Percentiles rank a stretch among this genome's conserved stretches.
Conservation (phyloP, 2,113 vertebrate species). For the Silurus glanis region DNA sequence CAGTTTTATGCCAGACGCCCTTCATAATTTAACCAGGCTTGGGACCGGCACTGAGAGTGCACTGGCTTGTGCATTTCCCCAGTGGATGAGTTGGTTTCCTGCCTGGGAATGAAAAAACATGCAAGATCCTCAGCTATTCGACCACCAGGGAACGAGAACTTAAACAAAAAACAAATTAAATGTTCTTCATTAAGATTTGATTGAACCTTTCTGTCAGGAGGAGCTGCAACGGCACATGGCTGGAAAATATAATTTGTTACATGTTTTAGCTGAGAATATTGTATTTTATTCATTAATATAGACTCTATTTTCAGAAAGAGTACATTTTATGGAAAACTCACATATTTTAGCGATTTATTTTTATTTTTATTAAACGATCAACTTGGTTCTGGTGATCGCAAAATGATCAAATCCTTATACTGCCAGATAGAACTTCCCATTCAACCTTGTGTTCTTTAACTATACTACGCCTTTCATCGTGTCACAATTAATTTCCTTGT, state of each 20-base stretch:
- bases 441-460: not conserved
- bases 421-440: not conserved
- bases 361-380: not conserved
- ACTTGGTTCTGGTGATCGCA: not conserved
- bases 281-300: slow-evolving; percentile 17
- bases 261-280: slow-evolving; percentile 35
- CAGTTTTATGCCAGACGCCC: too few species aligned
- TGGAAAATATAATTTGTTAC: slow-evolving; percentile 42
- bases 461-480: not conserved
- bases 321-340: not conserved
- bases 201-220: slow-evolving; percentile 29
- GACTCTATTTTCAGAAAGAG: slow-evolving; percentile 7
- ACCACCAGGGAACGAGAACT: not conserved
- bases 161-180: slow-evolving; percentile 18
- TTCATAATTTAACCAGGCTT: too few species aligned
- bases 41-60: too few species aligned
- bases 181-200: slow-evolving; percentile 24
- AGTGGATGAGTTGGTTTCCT: too few species aligned
- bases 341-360: not conserved
- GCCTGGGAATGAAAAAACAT: too few species aligned
- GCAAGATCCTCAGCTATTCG: too few species aligned
- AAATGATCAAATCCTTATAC: slow-evolving; percentile 1
- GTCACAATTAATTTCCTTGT: not conserved
- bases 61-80: too few species aligned
- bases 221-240: slow-evolving; percentile 27